Evolutionary conservation across 1,140 invertebrate genomes (phyloP), one percentile per base, ranked within the genome.

Genomic region (Lasioglossum baleicum): DNA sequence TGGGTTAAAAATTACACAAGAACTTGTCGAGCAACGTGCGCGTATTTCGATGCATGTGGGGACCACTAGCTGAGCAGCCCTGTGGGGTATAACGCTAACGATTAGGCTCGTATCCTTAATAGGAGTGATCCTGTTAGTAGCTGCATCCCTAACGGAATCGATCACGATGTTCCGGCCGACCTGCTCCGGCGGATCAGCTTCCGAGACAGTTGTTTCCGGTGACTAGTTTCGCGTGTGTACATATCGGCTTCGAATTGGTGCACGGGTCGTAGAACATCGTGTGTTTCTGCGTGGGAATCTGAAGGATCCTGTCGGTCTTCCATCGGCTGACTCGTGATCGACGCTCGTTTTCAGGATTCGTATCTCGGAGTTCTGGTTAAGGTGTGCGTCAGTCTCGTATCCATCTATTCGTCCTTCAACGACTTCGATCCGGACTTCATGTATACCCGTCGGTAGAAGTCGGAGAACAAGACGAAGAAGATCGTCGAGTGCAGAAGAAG

Each of bases 381-480:
- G 6, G 42, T 44, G 31, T 61, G 60, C 53, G 35, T 63, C 53
- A 42, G 11, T 22, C 60, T 61, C 40, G 10, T 11, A 15, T 53
- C 22, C 15, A 40, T 83, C 86, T 90, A 92, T 83, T 92, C 89
- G 66, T 80, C 81, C 84, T 91, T 93, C 75, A 92, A 69, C 85
- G 94, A 93, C 83, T 94, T 95, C 63, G 76, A 68, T 42, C 80
- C 74, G 72, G 61, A 74, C 83, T 73, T 91, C 53, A 88, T 91
- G 86, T 98, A 98, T 81, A 97, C 96, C 91, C 96, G 96, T 82
- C 96, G 94, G 92, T 98, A 99, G 94, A 99, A 99, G 93, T 99
- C 96, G 81, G 95, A 96, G 94, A 99, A 99, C 44, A 99, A 95
- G 31, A 95, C 94, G 91, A 98, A 97, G 94, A 99, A 99, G 83